Conservation (phyloP, 2,888 invertebrate species). For the Athripsodes cinereus region DNA sequence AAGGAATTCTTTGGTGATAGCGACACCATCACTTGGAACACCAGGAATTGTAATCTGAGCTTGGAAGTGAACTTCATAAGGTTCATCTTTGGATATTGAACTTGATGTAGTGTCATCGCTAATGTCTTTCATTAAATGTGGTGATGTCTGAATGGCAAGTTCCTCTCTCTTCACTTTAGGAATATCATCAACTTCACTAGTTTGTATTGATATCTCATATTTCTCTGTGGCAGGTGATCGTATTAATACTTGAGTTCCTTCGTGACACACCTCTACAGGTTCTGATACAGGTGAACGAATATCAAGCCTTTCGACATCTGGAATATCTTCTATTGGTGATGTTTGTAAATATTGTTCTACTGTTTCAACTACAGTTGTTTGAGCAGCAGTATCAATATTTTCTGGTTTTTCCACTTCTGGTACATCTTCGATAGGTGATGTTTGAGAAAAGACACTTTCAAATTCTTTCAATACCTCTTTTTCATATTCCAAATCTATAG, state of each 20-base stretch:
- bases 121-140: conserved; percentile 49
- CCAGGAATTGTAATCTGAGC: conserved; percentile 53
- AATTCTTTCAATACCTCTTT: conserved; percentile 32
- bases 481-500: conserved; percentile 38
- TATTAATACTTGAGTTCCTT: conserved; percentile 20
- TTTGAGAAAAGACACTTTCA: conserved; percentile 5
- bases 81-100: conserved; percentile 44
- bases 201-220: conserved; percentile 32
- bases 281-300: conserved; percentile 32
- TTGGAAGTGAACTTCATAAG: conserved; percentile 56
- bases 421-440: not conserved
- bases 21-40: conserved; percentile 32
- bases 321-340: conserved; percentile 11
- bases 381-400: conserved; percentile 39
- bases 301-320: conserved; percentile 30
- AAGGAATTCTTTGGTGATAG: conserved; percentile 30
- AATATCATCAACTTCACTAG: conserved; percentile 21
- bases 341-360: conserved; percentile 30
- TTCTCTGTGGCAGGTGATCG: conserved; percentile 29
- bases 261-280: conserved; percentile 23
- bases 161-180: conserved; percentile 34
- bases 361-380: conserved; percentile 34
- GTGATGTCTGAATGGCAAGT: conserved; percentile 52
- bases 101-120: conserved; percentile 39
- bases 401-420: conserved; percentile 37